Evolutionary conservation across 2,113 vertebrate species (phyloP).

Genomic region (Colinus virginianus): DNA sequence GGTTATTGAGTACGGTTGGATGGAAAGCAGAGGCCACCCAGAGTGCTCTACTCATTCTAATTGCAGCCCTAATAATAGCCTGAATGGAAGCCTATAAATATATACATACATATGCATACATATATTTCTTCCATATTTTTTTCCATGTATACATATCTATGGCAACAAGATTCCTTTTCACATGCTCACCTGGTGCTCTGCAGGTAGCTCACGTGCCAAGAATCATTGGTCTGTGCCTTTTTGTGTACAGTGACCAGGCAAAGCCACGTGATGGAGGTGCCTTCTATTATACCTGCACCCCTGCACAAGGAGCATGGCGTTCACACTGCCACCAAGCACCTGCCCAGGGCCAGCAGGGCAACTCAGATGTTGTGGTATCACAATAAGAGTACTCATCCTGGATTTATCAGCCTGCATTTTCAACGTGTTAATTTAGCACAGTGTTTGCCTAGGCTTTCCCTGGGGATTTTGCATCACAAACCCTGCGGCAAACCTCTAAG

Average conservation of each 20-base stretch:
- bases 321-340: not conserved
- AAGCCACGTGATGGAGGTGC: not conserved
- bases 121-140: not conserved
- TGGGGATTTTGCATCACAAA: not conserved
- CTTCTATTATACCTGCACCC: not conserved
- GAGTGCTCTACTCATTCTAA: not conserved
- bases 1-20: not conserved
- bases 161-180: not conserved
- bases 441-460: not conserved
- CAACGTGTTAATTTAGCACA: not conserved
- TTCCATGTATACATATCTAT: not conserved
- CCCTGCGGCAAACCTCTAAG: not conserved
- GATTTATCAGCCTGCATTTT: not conserved
- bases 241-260: not conserved
- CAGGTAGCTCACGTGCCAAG: not conserved
- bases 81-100: not conserved
- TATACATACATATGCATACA: not conserved
- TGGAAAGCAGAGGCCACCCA: not conserved
- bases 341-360: not conserved
- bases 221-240: not conserved
- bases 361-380: not conserved
- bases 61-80: not conserved
- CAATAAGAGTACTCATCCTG: not conserved
- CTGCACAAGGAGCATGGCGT: not conserved
- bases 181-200: not conserved